These are phyloP conservation scores for Amphimallon solstitiale DNA, from an alignment of 2,888 invertebrate species.

Conservation along the genomic window DNA sequence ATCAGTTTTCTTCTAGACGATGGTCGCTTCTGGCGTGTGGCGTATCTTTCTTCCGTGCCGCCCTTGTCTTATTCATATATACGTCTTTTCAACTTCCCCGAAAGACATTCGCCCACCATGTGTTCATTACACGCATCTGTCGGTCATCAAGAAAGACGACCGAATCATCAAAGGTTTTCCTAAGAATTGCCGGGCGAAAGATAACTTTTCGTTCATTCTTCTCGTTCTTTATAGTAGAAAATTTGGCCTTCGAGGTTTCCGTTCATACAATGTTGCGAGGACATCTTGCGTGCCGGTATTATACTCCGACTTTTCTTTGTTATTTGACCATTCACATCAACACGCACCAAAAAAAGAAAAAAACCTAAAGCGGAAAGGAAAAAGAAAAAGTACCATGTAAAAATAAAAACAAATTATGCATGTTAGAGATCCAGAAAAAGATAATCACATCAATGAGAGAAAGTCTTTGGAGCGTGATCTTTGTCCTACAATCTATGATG, in stretches of 20 bases:
- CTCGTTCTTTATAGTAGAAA: background rate
- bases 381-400: slow-evolving; percentile 2
- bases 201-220: slow-evolving; percentile 13
- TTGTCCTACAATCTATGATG: too few species aligned
- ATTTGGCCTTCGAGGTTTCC: too few species aligned
- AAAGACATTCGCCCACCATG: slow-evolving; percentile 16
- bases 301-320: slow-evolving; percentile 8
- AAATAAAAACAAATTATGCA: slow-evolving; percentile 25
- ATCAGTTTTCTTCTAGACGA: slow-evolving; percentile 40
- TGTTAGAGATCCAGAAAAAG: background rate
- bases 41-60: background rate
- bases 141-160: slow-evolving; percentile 32
- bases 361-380: background rate
- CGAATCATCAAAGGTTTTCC: slow-evolving; percentile 13
- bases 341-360: background rate
- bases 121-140: slow-evolving; percentile 20
- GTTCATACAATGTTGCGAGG: too few species aligned
- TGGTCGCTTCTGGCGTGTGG: slow-evolving; percentile 1
- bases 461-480: background rate
- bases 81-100: background rate
- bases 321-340: slow-evolving; percentile 12
- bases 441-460: slow-evolving; percentile 2
- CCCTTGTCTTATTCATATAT: background rate
- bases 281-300: slow-evolving; percentile 4
- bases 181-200: background rate